Conservation (phyloP, 2,113 vertebrate species). For the Cyprinodon brontotheroides region DNA sequence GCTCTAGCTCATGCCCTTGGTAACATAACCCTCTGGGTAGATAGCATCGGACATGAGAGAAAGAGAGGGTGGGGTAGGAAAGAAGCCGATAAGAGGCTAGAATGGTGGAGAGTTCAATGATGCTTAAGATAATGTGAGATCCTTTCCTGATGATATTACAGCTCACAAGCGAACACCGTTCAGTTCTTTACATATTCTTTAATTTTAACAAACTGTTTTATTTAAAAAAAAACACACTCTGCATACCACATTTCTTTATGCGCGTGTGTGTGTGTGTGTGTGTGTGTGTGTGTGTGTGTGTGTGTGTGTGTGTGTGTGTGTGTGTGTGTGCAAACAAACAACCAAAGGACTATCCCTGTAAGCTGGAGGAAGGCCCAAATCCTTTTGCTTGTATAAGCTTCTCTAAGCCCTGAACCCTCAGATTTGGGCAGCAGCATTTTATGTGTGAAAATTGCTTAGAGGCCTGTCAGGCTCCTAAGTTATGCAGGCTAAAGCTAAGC, state of each 20-base stretch:
- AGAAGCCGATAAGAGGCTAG: neutral
- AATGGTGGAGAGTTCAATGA: constrained; percentile 2
- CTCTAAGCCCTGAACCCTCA: constrained; percentile 55
- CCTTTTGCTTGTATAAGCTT: constrained; percentile 57
- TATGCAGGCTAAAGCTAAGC: constrained; percentile 59
- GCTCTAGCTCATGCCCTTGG: constrained; percentile 60
- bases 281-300: too few species aligned
- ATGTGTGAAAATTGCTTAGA: constrained; percentile 63
- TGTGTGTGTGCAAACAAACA: constrained; percentile 13
- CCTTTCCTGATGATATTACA: neutral
- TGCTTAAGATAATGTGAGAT: neutral
- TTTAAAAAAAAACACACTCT: neutral
- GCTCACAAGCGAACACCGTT: neutral
- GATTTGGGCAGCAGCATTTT: constrained; percentile 52
- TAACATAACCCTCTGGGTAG: constrained; percentile 62
- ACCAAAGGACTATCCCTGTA: constrained; percentile 39
- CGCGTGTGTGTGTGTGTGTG: constrained; percentile 3
- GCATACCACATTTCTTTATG: constrained; percentile 4
- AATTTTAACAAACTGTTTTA: neutral
- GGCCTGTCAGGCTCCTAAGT: constrained; percentile 53
- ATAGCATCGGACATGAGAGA: constrained; percentile 29
- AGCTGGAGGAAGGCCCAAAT: constrained; percentile 43
- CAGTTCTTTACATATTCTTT: neutral
- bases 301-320: constrained; percentile 7
- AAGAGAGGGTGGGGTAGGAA: neutral